Percentiles rank a stretch among this genome's conserved stretches.
These are phyloP conservation scores for Desmophyllum pertusum DNA, from an alignment of 92 coral and sea anemone genomes.

Conservation along the genomic window DNA sequence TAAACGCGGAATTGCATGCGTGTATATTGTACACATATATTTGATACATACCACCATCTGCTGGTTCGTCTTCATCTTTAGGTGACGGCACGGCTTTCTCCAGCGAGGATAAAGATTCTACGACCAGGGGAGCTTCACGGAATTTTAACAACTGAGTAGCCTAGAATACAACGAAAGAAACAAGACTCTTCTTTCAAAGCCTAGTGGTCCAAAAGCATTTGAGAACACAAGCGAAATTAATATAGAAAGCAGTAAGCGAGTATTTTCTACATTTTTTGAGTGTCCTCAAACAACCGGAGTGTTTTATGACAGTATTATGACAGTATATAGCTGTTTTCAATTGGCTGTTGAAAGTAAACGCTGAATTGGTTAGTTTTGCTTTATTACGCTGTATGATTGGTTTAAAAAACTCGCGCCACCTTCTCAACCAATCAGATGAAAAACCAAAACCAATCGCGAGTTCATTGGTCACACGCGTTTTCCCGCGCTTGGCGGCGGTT, in stretches of 20 bases:
- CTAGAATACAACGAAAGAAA: conserved; percentile 34
- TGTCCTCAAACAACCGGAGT: neutral
- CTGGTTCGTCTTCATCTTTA: conserved; percentile 60
- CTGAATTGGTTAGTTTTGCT: too few relatives aligned
- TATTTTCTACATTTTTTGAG: neutral
- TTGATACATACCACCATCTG: conserved; percentile 52
- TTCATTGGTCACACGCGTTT: too few relatives aligned
- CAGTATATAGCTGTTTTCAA: neutral
- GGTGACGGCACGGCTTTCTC: conserved; percentile 89
- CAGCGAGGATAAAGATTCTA: conserved; percentile 78
- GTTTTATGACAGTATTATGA: neutral
- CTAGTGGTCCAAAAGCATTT: neutral
- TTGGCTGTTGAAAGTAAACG: too few relatives aligned
- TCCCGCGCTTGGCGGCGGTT: too few relatives aligned
- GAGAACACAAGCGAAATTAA: neutral
- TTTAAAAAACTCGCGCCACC: too few relatives aligned
- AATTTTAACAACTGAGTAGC: conserved; percentile 79
- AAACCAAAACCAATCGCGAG: too few relatives aligned
- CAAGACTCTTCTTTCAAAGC: neutral
- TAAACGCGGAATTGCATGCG: neutral
- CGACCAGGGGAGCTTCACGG: conserved; percentile 79
- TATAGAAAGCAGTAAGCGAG: neutral
- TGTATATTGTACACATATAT: neutral
- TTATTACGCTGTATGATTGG: too few relatives aligned
- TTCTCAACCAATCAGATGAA: too few relatives aligned